Conservation (phyloP, 2,113 vertebrate species). For the Phalacrocorax aristotelis region DNA sequence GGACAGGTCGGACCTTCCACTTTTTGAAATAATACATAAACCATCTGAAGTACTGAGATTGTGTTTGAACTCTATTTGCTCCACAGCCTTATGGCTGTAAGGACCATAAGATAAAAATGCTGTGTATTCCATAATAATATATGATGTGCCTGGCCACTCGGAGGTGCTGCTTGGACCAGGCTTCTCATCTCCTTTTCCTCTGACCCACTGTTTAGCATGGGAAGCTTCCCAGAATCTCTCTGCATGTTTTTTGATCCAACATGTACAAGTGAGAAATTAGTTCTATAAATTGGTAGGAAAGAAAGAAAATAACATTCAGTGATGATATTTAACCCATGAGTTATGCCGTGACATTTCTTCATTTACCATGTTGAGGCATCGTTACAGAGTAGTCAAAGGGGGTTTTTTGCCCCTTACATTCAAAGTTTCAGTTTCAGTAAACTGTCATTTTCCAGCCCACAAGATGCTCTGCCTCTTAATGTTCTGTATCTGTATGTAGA, state of each 20-base stretch:
- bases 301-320: background rate
- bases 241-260: background rate
- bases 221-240: background rate
- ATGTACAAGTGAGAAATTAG: background rate
- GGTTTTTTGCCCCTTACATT: background rate
- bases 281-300: background rate
- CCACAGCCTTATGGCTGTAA: background rate
- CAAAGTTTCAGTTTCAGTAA: background rate
- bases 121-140: background rate
- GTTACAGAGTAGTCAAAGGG: background rate
- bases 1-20: background rate
- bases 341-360: background rate
- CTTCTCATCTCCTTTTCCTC: background rate
- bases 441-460: background rate
- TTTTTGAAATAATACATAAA: background rate
- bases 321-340: background rate
- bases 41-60: background rate
- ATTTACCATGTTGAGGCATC: background rate
- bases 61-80: background rate
- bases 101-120: background rate
- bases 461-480: background rate
- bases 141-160: background rate
- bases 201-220: background rate
- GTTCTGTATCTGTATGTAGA: background rate
- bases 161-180: background rate